Conservation (phyloP, 2,797 vertebrate species). For the Pempheris klunzingeri region DNA sequence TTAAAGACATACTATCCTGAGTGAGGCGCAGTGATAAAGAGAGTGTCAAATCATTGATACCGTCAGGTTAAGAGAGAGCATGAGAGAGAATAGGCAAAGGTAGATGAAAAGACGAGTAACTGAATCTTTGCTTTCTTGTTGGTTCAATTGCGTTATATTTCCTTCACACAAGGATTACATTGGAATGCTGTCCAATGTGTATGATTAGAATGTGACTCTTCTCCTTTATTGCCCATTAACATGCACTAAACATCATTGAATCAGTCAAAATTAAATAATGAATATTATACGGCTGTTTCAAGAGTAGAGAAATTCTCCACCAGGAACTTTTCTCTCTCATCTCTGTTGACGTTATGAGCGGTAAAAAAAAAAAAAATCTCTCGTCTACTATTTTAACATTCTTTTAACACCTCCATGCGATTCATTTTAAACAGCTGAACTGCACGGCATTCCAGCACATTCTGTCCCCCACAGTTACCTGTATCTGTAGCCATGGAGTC, state of each 20-base stretch:
- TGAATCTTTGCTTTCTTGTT: conserved; percentile 28
- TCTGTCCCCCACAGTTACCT: conserved; percentile 39
- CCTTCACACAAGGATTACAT: not conserved
- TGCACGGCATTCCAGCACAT: conserved; percentile 2
- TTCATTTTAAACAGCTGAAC: conserved; percentile 38
- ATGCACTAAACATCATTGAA: not conserved
- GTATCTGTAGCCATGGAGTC: conserved; percentile 53
- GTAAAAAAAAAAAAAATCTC: too few species aligned
- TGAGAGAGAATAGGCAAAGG: conserved; percentile 42
- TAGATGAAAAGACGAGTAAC: conserved; percentile 55
- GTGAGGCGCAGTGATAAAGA: conserved; percentile 56
- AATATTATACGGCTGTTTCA: not conserved
- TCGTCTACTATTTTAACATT: not conserved
- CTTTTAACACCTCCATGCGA: not conserved
- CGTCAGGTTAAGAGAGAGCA: conserved; percentile 69
- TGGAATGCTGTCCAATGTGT: conserved; percentile 3
- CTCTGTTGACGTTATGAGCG: not conserved
- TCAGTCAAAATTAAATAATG: conserved; percentile 6
- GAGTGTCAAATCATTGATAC: conserved; percentile 55
- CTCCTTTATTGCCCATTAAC: not conserved
- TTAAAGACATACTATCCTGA: conserved; percentile 52
- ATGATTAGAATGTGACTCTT: not conserved
- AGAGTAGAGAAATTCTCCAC: not conserved
- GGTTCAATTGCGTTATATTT: conserved; percentile 21
- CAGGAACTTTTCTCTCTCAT: not conserved